phyloP scores from a whole-genome alignment of 2,888 invertebrate genomes.

The Melitaea athalia region DNA sequence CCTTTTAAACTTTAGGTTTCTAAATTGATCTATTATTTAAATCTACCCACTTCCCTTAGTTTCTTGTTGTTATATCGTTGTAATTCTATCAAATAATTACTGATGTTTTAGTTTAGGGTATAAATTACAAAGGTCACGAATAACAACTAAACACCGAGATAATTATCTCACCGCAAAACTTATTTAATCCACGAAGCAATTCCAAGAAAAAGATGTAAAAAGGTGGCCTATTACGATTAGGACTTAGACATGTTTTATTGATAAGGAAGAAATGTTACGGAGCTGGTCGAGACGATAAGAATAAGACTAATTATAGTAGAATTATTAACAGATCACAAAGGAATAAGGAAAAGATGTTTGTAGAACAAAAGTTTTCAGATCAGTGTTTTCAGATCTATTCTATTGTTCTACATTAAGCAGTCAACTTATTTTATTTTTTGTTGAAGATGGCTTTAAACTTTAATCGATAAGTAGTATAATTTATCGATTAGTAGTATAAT shows the following conservation, averaged over 20 bases:
- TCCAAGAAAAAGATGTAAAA: not conserved
- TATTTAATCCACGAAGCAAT: not conserved
- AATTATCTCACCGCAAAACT: not conserved
- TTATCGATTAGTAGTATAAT: no score
- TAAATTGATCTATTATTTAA: no score
- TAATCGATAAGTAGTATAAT: no score
- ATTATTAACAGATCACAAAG: not conserved
- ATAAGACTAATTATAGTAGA: not conserved
- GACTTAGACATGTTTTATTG: not conserved
- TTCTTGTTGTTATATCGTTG: no score
- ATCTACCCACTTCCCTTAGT: no score
- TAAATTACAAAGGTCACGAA: not conserved
- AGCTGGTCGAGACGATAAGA: conserved; percentile 3
- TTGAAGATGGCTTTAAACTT: no score
- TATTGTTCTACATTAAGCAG: no score
- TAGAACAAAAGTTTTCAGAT: no score
- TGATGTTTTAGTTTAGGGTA: not conserved
- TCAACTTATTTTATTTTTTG: no score
- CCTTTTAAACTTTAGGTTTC: no score
- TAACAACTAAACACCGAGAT: not conserved
- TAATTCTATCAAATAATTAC: no score
- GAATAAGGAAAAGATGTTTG: not conserved
- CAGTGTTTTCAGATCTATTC: no score
- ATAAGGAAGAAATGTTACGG: not conserved
- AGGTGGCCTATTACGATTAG: not conserved